phyloP scores from a whole-genome alignment of 2,888 invertebrate genomes.

The Mythimna pallens region DNA sequence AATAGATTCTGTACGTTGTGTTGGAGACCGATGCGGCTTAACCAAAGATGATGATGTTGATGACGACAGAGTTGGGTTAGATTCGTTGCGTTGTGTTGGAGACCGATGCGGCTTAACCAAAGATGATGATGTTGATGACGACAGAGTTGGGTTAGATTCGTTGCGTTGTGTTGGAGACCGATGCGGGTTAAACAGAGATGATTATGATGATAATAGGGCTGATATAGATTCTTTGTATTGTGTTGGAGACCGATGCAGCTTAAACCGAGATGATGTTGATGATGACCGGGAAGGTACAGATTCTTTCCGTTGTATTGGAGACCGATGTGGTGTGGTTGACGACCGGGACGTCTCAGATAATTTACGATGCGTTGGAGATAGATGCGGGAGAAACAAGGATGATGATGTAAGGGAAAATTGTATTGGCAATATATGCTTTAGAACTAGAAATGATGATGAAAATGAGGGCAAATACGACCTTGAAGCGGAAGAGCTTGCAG shows the following conservation, averaged over 20 bases:
- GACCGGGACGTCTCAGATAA: not conserved
- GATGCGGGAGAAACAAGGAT: slow-evolving; percentile 22
- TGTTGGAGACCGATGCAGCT: slow-evolving; percentile 1
- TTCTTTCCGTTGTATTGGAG: not conserved
- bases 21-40: not conserved
- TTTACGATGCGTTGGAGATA: slow-evolving; percentile 21
- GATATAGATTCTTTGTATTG: not conserved
- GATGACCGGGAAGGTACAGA: not conserved
- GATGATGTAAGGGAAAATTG: slow-evolving; percentile 9
- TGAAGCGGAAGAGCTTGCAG: not conserved
- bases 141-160: too few species aligned
- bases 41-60: slow-evolving; percentile 1
- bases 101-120: not conserved
- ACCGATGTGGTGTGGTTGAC: not conserved
- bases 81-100: not conserved
- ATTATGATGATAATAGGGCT: not conserved
- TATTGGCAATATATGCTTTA: slow-evolving; percentile 25
- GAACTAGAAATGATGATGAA: slow-evolving; percentile 3
- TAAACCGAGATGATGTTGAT: not conserved
- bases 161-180: too few species aligned
- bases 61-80: not conserved
- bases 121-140: too few species aligned
- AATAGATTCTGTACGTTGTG: not conserved
- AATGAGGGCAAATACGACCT: not conserved
- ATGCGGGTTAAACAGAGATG: too few species aligned